Conservation (phyloP, 1,140 invertebrate species). For the Zaprionus inermis region DNA sequence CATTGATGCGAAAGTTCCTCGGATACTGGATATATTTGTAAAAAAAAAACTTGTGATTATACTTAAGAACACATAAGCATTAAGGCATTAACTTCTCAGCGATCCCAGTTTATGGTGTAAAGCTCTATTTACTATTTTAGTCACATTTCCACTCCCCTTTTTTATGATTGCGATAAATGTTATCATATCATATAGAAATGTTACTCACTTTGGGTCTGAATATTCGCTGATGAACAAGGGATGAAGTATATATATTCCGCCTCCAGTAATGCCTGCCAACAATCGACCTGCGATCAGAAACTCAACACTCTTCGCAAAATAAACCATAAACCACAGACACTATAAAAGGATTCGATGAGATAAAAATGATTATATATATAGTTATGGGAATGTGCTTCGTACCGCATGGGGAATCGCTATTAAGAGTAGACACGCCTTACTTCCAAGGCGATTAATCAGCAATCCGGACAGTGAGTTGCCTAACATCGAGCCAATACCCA, state of each 20-base stretch:
- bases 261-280: slow-evolving; percentile 78
- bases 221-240: slow-evolving; percentile 76
- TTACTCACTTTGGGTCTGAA: slow-evolving; percentile 73
- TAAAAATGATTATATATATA: not conserved
- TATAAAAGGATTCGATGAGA: slow-evolving; percentile 21
- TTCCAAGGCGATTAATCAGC: slow-evolving; percentile 55
- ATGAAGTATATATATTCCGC: slow-evolving; percentile 67
- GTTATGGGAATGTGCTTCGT: not conserved
- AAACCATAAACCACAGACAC: slow-evolving; percentile 71
- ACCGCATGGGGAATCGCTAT: slow-evolving; percentile 65
- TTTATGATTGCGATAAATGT: not conserved
- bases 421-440: slow-evolving; percentile 57
- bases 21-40: slow-evolving; percentile 52
- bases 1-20: slow-evolving; percentile 69
- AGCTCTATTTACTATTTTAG: not conserved
- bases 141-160: not conserved
- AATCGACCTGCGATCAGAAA: slow-evolving; percentile 79
- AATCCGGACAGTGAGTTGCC: slow-evolving; percentile 57
- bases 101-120: not conserved
- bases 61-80: not conserved
- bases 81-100: not conserved
- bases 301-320: slow-evolving; percentile 63
- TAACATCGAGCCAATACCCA: slow-evolving; percentile 62
- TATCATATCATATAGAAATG: not conserved
- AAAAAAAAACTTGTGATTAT: not conserved